These are phyloP conservation scores for Ormyrus labotus DNA, from an alignment of 2,888 invertebrate genomes.

Conservation along the genomic window DNA sequence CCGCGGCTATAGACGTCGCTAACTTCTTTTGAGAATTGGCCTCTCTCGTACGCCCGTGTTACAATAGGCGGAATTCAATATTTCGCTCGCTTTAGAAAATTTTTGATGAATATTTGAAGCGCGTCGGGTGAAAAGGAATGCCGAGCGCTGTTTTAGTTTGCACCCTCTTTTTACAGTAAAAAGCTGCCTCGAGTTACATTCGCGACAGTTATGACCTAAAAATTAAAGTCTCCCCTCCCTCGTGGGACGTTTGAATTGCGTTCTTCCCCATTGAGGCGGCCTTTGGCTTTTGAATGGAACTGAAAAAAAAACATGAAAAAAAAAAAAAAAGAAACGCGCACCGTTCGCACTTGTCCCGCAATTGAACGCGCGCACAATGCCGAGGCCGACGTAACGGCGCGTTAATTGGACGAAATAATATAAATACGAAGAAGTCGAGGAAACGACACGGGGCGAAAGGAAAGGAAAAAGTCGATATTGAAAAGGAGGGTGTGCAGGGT, in stretches of 20 bases:
- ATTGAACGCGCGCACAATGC: not conserved
- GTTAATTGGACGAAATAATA: constrained; percentile 6
- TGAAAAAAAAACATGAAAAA: too few species aligned
- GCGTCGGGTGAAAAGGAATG: not conserved
- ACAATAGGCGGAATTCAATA: not conserved
- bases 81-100: constrained; percentile 4
- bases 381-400: constrained; percentile 12
- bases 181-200: constrained; percentile 31
- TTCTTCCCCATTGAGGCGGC: constrained; percentile 18
- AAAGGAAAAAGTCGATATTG: not conserved
- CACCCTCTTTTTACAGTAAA: constrained; percentile 2
- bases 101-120: not conserved
- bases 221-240: constrained; percentile 49
- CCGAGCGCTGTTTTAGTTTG: not conserved
- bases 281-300: not conserved
- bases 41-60: too few species aligned
- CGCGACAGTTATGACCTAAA: constrained; percentile 56
- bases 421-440: not conserved
- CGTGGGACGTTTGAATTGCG: constrained; percentile 53
- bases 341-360: constrained; percentile 35
- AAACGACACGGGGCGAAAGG: not conserved
- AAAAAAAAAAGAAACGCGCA: constrained; percentile 1
- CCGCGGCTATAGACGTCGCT: not conserved
- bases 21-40: not conserved
- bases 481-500: constrained; percentile 24